Percentiles rank a stretch among this genome's conserved stretches.
phyloP scores from a whole-genome alignment of 2,113 vertebrate genomes.

The Furnarius figulus region DNA sequence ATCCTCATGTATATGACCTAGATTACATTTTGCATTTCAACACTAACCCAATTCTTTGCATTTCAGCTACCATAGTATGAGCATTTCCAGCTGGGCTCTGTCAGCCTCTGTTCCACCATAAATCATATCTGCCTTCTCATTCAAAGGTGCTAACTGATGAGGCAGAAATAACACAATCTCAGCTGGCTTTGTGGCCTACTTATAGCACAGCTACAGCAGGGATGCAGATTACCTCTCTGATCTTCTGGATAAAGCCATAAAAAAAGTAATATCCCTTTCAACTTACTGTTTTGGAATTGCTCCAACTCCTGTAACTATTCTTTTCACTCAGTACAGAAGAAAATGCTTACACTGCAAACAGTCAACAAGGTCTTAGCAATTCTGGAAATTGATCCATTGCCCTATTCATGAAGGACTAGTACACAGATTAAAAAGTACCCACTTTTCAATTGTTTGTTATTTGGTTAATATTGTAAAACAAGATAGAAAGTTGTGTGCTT shows the following conservation, averaged over 20 bases:
- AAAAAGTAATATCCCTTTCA: background rate
- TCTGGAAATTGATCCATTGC: background rate
- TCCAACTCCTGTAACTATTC: background rate
- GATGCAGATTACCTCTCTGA: constrained; percentile 10
- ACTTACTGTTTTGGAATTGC: background rate
- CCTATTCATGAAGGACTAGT: background rate
- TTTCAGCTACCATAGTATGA: constrained; percentile 49
- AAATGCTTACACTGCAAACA: background rate
- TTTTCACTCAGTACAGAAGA: background rate
- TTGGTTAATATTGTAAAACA: background rate
- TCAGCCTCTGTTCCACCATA: constrained; percentile 67
- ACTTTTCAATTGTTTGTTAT: background rate
- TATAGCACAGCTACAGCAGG: background rate
- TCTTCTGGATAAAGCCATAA: constrained; percentile 10
- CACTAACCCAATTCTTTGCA: constrained; percentile 70
- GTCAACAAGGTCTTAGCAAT: background rate
- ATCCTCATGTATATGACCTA: constrained; percentile 50
- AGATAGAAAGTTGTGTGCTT: background rate
- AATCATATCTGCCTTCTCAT: constrained; percentile 73
- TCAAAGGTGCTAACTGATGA: constrained; percentile 62
- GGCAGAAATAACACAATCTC: constrained; percentile 68
- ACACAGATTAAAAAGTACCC: background rate
- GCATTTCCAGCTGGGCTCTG: constrained; percentile 59
- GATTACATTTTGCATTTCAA: constrained; percentile 69
- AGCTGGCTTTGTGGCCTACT: constrained; percentile 60